Percentiles rank a stretch among this genome's conserved stretches.
These are phyloP conservation scores for Cataglyphis altisquamis DNA, from an alignment of 2,888 invertebrate genomes.

Conservation along the genomic window DNA sequence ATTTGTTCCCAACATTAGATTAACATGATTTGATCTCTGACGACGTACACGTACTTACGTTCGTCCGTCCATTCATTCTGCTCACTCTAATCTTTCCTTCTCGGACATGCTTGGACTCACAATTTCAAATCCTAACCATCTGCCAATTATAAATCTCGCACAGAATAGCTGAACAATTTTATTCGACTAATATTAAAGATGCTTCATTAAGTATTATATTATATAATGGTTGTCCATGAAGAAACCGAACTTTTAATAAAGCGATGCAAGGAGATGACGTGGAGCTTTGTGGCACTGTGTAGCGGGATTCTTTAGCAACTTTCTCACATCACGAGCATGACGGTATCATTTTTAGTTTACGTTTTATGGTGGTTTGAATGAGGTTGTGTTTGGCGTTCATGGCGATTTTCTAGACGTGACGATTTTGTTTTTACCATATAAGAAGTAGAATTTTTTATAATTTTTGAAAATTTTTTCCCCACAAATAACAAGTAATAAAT, in stretches of 20 bases:
- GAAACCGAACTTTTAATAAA: no score
- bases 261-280: no score
- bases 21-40: slow-evolving; percentile 70
- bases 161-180: slow-evolving; percentile 8
- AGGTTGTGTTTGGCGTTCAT: no score
- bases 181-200: not conserved
- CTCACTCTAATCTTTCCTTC: slow-evolving; percentile 72
- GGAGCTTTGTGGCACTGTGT: no score
- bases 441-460: not conserved
- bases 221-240: no score
- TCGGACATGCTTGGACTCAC: slow-evolving; percentile 82
- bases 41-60: slow-evolving; percentile 69
- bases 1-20: slow-evolving; percentile 71
- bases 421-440: not conserved
- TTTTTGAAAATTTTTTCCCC: not conserved
- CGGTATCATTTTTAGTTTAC: no score
- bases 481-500: not conserved
- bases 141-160: slow-evolving; percentile 50
- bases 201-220: not conserved
- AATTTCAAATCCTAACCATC: slow-evolving; percentile 79
- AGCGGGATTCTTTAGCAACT: no score
- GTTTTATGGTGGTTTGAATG: no score
- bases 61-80: slow-evolving; percentile 61
- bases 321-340: no score
- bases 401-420: not conserved